Evolutionary conservation across 2,113 vertebrate species (phyloP).

Genomic region (Perca flavescens): DNA sequence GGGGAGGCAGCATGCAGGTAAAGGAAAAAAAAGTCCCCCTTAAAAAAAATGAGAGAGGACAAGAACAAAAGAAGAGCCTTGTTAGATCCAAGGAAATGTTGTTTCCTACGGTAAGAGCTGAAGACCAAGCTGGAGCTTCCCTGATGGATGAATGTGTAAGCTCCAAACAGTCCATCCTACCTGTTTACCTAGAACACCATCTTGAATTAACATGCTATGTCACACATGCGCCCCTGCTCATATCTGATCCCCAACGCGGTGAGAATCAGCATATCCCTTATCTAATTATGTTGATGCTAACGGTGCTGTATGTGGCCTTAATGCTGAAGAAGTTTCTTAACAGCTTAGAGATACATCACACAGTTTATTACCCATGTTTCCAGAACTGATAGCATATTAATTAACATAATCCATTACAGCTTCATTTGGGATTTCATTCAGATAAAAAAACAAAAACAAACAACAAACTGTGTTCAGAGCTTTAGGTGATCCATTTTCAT

Average conservation of each 20-base stretch:
- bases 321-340: conserved; percentile 47
- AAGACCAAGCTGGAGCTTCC: not conserved
- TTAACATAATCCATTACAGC: conserved; percentile 68
- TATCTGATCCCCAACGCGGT: conserved; percentile 31
- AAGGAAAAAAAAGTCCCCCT: conserved; percentile 41
- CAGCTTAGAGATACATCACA: conserved; percentile 61
- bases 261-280: conserved; percentile 51
- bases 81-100: not conserved
- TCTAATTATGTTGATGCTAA: conserved; percentile 43
- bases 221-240: conserved; percentile 18
- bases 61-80: conserved; percentile 32
- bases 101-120: not conserved
- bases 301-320: conserved; percentile 30
- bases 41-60: conserved; percentile 36
- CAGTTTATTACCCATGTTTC: conserved; percentile 60
- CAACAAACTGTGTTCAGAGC: conserved; percentile 22
- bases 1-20: conserved; percentile 17
- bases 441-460: conserved; percentile 51
- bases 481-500: conserved; percentile 33
- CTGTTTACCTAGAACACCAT: conserved; percentile 17
- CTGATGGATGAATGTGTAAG: not conserved
- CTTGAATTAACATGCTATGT: conserved; percentile 9
- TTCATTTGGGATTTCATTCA: conserved; percentile 46
- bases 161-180: not conserved
- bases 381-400: conserved; percentile 60